Conservation (phyloP, 2,797 vertebrate species). For the Taenioides sp. region DNA sequence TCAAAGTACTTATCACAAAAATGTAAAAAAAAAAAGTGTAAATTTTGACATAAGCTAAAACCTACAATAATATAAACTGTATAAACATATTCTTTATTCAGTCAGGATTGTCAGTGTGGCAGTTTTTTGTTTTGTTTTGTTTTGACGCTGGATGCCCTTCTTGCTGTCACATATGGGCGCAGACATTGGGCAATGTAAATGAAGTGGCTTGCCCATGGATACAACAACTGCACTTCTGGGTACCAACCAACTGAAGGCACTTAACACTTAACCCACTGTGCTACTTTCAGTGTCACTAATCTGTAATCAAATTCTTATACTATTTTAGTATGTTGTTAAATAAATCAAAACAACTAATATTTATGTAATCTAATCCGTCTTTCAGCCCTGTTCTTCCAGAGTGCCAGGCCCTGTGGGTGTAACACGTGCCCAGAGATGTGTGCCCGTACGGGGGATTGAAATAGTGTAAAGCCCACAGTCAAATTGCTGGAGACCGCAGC, state of each 20-base stretch:
- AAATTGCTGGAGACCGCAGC: slow-evolving; percentile 63
- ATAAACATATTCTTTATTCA: not conserved
- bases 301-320: not conserved
- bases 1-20: not conserved
- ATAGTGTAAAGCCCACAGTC: slow-evolving; percentile 65
- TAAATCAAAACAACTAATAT: not conserved
- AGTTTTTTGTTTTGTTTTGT: too few species aligned
- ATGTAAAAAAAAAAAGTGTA: too few species aligned
- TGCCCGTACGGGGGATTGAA: slow-evolving; percentile 51
- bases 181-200: too few species aligned
- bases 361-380: not conserved
- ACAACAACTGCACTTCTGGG: too few species aligned
- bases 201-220: too few species aligned
- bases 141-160: too few species aligned
- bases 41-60: too few species aligned
- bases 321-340: not conserved
- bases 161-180: too few species aligned
- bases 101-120: too few species aligned
- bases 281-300: not conserved
- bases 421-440: slow-evolving; percentile 25
- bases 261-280: too few species aligned
- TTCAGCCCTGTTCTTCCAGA: slow-evolving; percentile 19
- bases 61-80: too few species aligned
- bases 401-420: not conserved
- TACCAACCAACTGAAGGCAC: too few species aligned